A percentile compares a stretch with the other conserved stretches of the same genome.
These are phyloP conservation scores for Hirtodrosophila alboralis DNA, from an alignment of 2,888 invertebrate species.

Conservation along the genomic window DNA sequence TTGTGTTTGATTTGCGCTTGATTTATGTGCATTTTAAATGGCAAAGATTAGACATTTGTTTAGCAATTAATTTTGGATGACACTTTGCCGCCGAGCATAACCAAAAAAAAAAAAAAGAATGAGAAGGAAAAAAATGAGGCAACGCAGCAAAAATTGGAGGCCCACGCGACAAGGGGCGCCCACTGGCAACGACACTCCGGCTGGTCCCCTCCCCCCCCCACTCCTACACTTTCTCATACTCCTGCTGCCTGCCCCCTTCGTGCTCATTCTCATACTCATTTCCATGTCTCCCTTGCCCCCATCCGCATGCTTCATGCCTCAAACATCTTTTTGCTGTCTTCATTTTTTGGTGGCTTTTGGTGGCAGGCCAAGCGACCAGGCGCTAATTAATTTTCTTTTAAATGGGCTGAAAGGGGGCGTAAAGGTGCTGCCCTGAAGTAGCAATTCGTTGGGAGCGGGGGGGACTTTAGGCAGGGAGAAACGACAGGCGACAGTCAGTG, in stretches of 20 bases:
- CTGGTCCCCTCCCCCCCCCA: not conserved
- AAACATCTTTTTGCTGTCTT: conserved; percentile 51
- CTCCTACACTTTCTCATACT: too few relatives aligned
- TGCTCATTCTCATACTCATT: conserved; percentile 10
- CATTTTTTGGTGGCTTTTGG: conserved; percentile 47
- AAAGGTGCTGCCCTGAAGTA: conserved; percentile 29
- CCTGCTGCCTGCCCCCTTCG: not conserved
- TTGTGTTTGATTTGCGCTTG: conserved; percentile 71
- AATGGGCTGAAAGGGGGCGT: conserved; percentile 52
- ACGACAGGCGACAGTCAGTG: conserved; percentile 53
- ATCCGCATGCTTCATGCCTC: conserved; percentile 10
- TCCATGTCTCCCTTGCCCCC: not conserved
- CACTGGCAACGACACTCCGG: conserved; percentile 28
- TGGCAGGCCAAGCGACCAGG: conserved; percentile 66
- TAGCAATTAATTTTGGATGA: conserved; percentile 79
- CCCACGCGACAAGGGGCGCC: conserved; percentile 48
- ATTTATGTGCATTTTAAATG: conserved; percentile 79
- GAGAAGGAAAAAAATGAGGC: conserved; percentile 34
- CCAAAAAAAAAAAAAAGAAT: too few relatives aligned
- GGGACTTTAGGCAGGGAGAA: not conserved
- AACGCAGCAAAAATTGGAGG: conserved; percentile 25
- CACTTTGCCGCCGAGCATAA: conserved; percentile 54
- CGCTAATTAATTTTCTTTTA: conserved; percentile 80
- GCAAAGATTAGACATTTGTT: conserved; percentile 81
- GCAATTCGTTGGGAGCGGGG: conserved; percentile 21